Base-by-base conservation (phyloP, 1,140 invertebrate species). In the Pomacea maculata region DNA sequence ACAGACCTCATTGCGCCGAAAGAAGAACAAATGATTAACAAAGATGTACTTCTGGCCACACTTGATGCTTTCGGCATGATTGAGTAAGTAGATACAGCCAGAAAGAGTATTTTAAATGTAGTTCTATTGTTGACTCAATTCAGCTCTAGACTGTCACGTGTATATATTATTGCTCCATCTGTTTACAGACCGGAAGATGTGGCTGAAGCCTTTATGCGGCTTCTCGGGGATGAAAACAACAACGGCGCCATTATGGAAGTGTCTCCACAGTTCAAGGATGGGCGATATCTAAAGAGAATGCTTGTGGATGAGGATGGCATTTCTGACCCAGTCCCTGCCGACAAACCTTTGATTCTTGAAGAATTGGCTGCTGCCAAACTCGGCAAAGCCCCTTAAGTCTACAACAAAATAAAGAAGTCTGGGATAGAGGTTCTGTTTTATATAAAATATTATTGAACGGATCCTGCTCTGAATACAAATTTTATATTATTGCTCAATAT, bases 221-320 rank as follows among this genome's bases (percentile, higher is more conserved):
- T 80, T 52, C 10, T 80, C 17, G 14, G 74, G 72, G 63, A 80
- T 25, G 71, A 61, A 55, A 70, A 80, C 29, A 74, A 64, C 61
- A 74, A 74, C 52, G 78, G 78, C 25, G n/a, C 25, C n/a, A 73
- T 80, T 34, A 2, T 73, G 61, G 70, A 57, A 34, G 78, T 74
- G 1, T 5, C 10, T 25, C 34, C 45, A 52, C 25, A n/a, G 12
- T 61, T 61, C 57, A 14, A 25, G 63, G 70, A 34, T 0, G 52
- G 34, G 3, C 19, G 67, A n/a, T 78, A 70, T 52, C 34, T n/a
- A 7, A 7, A 17, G 52, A 52, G 77, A 65, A 68, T 68, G 54
- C 1, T 71, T 15, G 65, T 70, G 67, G 65, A 68, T 45, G 65
- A 68, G 11, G 77, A 78, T 54, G 77, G 77, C 14, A 10, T 11